phyloP scores from a whole-genome alignment of 2,113 vertebrate genomes.

The Petrocephalus microphthalmus region DNA sequence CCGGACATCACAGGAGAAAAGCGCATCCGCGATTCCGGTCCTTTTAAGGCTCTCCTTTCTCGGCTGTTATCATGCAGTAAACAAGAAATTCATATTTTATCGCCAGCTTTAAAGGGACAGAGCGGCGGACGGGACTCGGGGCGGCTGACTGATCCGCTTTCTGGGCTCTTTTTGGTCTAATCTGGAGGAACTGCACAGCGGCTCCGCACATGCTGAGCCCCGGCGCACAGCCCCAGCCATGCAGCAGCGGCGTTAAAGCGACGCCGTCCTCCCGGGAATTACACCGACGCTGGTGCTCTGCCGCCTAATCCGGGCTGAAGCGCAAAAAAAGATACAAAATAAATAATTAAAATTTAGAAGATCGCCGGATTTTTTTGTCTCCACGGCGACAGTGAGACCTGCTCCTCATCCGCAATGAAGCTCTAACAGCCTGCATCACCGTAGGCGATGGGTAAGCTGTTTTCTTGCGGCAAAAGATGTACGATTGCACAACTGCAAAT shows the following conservation, averaged over 20 bases:
- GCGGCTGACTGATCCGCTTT: conserved; percentile 6
- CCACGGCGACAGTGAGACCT: conserved; percentile 8
- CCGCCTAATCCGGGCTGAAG: neutral
- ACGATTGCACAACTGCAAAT: neutral
- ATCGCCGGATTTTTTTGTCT: neutral
- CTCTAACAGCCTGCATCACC: neutral
- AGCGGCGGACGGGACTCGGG: neutral
- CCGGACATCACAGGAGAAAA: neutral
- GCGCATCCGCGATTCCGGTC: neutral
- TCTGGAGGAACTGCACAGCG: neutral
- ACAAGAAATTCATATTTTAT: neutral
- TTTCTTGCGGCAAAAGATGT: neutral
- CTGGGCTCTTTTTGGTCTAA: neutral
- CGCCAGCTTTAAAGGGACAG: conserved; percentile 18
- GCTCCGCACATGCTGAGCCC: neutral
- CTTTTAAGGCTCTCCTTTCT: neutral
- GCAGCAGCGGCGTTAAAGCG: neutral
- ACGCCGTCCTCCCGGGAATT: neutral
- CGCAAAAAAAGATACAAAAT: neutral
- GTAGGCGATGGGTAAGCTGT: conserved; percentile 8
- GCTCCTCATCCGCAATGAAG: conserved; percentile 5
- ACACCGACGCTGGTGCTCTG: neutral
- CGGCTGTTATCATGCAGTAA: neutral
- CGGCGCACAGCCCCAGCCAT: conserved; percentile 1
- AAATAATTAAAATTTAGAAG: neutral